Conservation (phyloP, 2,888 invertebrate species). For the Ophion obscuratus region DNA sequence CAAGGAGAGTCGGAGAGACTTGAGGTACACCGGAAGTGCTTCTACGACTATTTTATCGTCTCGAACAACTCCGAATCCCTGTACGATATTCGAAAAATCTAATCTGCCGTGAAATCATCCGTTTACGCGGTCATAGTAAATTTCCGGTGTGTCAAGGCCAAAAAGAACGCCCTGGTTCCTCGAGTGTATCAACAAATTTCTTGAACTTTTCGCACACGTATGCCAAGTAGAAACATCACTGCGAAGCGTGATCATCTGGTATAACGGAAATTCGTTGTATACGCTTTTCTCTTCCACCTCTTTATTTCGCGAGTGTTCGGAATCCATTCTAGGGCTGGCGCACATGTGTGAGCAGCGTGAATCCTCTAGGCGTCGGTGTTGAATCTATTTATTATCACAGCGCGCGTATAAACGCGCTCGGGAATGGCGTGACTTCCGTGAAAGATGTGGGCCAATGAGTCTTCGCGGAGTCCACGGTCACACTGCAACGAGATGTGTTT, state of each 20-base stretch:
- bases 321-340: constrained; percentile 19
- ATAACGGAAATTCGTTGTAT: constrained; percentile 31
- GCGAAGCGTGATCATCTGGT: constrained; percentile 14
- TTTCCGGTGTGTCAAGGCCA: constrained; percentile 44
- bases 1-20: neutral
- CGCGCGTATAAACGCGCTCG: constrained; percentile 40
- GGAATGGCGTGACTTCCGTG: constrained; percentile 56
- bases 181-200: too few relatives aligned
- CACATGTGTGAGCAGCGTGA: constrained; percentile 32
- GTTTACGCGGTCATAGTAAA: neutral
- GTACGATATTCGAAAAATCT: constrained; percentile 18
- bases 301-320: constrained; percentile 8
- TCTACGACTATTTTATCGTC: neutral
- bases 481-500: constrained; percentile 33
- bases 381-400: constrained; percentile 64
- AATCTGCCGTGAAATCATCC: constrained; percentile 4
- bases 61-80: constrained; percentile 8
- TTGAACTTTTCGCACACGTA: constrained; percentile 14
- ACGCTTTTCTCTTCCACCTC: constrained; percentile 1
- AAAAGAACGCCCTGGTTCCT: neutral
- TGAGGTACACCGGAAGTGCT: constrained; percentile 13
- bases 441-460: constrained; percentile 52
- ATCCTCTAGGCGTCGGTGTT: constrained; percentile 11
- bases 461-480: constrained; percentile 49
- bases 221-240: neutral